Evolutionary conservation across 2,113 vertebrate genomes (phyloP).

Genomic region (Hypanus sabinus): DNA sequence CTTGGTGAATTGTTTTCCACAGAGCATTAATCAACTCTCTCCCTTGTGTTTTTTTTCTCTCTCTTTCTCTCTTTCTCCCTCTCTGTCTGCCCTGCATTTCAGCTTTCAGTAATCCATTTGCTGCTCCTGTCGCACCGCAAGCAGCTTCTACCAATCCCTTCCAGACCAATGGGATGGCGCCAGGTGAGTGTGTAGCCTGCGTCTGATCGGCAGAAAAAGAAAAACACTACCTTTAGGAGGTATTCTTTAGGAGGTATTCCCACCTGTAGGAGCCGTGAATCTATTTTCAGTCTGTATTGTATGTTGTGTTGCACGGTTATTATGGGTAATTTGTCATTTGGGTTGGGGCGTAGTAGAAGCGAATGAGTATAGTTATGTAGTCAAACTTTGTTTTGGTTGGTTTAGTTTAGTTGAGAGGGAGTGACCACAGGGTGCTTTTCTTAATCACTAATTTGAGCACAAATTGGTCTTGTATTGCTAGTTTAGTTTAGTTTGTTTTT

Average conservation of each 20-base stretch:
- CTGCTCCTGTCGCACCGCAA: conserved; percentile 49
- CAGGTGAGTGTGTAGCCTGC: conserved; percentile 56
- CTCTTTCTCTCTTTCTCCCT: neutral
- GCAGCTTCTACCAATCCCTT: conserved; percentile 78
- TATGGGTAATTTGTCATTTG: too few species aligned
- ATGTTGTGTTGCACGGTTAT: too few species aligned
- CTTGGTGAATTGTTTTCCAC: neutral
- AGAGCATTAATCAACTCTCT: neutral
- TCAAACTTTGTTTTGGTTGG: too few species aligned
- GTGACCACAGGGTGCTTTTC: too few species aligned
- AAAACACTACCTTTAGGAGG: neutral
- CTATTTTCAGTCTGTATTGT: too few species aligned
- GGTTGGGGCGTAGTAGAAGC: too few species aligned
- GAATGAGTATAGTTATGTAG: too few species aligned
- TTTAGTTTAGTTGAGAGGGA: too few species aligned
- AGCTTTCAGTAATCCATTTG: conserved; percentile 77
- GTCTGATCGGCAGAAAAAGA: neutral
- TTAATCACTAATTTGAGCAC: too few species aligned
- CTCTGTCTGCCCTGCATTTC: conserved; percentile 26
- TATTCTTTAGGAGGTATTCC: too few species aligned
- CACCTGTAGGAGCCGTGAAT: neutral
- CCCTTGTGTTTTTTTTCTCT: neutral
- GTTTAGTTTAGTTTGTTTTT: too few species aligned
- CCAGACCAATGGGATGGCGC: conserved; percentile 58
- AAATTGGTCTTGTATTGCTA: too few species aligned